These are phyloP conservation scores for Procambarus virginalis DNA, from an alignment of 1,140 invertebrate species.

Conservation along the genomic window DNA sequence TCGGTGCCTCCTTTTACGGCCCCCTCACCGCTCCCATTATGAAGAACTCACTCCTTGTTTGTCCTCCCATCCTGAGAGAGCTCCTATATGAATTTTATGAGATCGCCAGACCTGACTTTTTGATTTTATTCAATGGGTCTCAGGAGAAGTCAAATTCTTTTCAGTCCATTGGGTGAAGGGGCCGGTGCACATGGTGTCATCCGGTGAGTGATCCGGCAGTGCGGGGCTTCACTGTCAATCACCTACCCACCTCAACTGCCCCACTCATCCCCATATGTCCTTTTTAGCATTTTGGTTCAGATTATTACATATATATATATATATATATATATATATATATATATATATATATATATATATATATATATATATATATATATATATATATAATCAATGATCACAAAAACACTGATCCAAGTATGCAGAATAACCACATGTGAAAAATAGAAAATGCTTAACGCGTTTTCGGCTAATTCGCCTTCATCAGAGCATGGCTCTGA, in stretches of 20 bases:
- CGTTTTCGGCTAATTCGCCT: too few relatives aligned
- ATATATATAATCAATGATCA: too few relatives aligned
- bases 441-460: too few relatives aligned
- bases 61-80: constrained; percentile 57
- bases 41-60: constrained; percentile 62
- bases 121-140: constrained; percentile 36
- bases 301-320: constrained; percentile 26
- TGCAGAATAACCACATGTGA: too few relatives aligned
- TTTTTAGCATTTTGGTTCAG: too few relatives aligned
- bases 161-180: not conserved
- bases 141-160: constrained; percentile 33
- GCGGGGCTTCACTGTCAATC: constrained; percentile 12
- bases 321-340: constrained; percentile 31
- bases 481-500: too few relatives aligned
- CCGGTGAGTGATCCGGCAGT: not conserved
- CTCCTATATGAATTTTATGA: constrained; percentile 61
- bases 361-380: constrained; percentile 3
- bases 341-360: constrained; percentile 16
- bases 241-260: constrained; percentile 5
- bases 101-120: constrained; percentile 44
- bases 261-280: not conserved
- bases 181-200: constrained; percentile 5
- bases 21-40: constrained; percentile 50
- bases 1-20: constrained; percentile 49
- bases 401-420: too few relatives aligned